phyloP scores from a whole-genome alignment of 2,113 vertebrate genomes.

The Galeopterus variegatus region DNA sequence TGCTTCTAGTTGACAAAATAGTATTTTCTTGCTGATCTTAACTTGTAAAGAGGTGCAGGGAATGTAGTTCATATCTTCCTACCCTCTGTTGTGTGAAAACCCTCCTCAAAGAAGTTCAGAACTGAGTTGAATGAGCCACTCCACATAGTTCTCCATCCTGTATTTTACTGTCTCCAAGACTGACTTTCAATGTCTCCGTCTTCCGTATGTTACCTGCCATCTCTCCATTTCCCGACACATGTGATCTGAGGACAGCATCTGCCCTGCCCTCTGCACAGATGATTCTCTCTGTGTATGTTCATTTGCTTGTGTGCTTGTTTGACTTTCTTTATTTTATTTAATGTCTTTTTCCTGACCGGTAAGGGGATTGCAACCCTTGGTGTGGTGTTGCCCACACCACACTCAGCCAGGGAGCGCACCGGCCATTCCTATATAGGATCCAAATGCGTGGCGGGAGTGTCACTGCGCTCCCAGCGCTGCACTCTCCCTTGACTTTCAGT shows the following conservation, averaged over 20 bases:
- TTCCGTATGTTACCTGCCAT: background rate
- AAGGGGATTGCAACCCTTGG: too few species aligned
- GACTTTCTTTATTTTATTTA: too few species aligned
- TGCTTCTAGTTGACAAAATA: background rate
- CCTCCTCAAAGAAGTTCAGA: background rate
- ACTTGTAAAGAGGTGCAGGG: too few species aligned
- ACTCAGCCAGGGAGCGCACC: too few species aligned
- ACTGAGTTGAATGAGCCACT: background rate
- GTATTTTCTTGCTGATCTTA: background rate
- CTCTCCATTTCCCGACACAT: background rate
- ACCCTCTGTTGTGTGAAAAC: too few species aligned
- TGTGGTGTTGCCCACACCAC: too few species aligned
- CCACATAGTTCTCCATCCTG: accelerated
- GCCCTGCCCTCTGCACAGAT: background rate
- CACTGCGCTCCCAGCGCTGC: too few species aligned
- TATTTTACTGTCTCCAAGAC: background rate
- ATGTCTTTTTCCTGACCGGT: too few species aligned
- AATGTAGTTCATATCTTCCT: background rate
- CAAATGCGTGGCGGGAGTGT: too few species aligned
- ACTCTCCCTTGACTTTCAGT: too few species aligned
- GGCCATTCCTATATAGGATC: too few species aligned
- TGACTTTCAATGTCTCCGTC: background rate
- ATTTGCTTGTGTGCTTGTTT: background rate
- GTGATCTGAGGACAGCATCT: accelerated
- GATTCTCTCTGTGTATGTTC: background rate